Evolutionary conservation across 1,140 invertebrate species (phyloP).

Genomic region (Drosophila funebris): DNA sequence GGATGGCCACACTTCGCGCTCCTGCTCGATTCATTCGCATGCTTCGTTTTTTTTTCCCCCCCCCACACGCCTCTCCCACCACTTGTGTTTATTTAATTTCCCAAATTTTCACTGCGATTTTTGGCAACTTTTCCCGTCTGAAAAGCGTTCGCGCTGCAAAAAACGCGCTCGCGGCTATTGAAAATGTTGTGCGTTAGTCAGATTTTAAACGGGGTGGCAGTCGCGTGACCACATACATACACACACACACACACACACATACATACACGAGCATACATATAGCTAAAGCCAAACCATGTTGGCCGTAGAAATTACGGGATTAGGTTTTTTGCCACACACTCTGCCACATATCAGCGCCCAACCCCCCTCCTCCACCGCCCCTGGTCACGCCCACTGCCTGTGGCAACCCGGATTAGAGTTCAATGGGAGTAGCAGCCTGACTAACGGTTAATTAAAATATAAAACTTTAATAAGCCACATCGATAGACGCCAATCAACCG

Average conservation of each 20-base stretch:
- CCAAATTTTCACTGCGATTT: conserved; percentile 65
- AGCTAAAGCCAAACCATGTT: conserved; percentile 44
- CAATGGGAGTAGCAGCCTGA: too few species aligned
- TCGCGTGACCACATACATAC: conserved; percentile 12
- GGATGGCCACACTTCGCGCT: neutral
- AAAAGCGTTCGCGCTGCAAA: conserved; percentile 33
- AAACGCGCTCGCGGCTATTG: conserved; percentile 67
- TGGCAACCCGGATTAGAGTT: conserved; percentile 62
- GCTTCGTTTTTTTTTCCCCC: conserved; percentile 22
- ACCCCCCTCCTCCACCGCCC: neutral
- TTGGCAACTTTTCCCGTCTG: conserved; percentile 33
- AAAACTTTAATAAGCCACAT: conserved; percentile 64
- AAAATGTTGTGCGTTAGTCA: conserved; percentile 78
- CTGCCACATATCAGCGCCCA: neutral
- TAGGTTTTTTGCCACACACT: conserved; percentile 64
- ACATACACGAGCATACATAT: neutral
- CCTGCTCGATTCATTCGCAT: neutral
- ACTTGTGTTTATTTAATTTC: conserved; percentile 76
- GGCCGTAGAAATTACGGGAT: conserved; percentile 80
- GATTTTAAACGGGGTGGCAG: conserved; percentile 63
- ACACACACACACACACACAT: neutral
- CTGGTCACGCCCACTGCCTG: too few species aligned
- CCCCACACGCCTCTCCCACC: neutral
- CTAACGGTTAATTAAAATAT: conserved; percentile 74
- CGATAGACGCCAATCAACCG: neutral